A percentile compares a stretch with the other conserved stretches of the same genome.
Conservation (phyloP, 2,113 vertebrate genomes). For the Neofelis nebulosa region DNA sequence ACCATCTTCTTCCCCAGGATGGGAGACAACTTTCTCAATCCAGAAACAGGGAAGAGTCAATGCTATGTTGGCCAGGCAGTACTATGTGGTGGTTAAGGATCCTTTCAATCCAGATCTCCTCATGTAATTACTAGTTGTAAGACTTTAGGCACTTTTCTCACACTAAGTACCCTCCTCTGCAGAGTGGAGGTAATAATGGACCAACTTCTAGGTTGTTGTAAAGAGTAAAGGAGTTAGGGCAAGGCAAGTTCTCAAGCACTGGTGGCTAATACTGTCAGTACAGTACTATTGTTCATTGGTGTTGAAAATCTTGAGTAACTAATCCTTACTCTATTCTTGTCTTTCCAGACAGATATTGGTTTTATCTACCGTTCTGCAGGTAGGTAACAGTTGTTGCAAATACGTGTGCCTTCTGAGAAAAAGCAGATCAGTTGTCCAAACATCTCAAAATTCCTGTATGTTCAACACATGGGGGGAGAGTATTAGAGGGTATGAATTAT, state of each 20-base stretch:
- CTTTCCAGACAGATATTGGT: constrained; percentile 82
- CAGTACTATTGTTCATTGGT: background rate
- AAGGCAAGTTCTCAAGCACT: background rate
- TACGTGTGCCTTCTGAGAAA: background rate
- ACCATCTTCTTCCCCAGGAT: background rate
- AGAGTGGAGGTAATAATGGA: background rate
- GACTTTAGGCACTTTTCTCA: background rate
- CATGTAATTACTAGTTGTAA: background rate
- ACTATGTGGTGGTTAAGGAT: background rate
- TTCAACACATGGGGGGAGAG: background rate
- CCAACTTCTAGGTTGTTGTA: background rate
- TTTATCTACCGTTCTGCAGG: constrained; percentile 80
- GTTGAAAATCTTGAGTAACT: background rate
- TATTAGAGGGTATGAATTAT: background rate
- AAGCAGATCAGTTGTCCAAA: background rate
- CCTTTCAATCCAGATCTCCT: background rate
- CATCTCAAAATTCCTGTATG: background rate
- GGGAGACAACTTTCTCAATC: background rate
- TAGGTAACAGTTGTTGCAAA: constrained; percentile 45
- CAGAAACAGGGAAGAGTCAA: background rate
- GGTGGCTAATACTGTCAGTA: background rate
- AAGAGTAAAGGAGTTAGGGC: background rate
- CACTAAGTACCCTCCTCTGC: background rate
- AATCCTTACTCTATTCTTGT: constrained; percentile 15
- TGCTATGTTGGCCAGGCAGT: background rate